These are phyloP conservation scores for Lepidotrigona ventralis DNA, from an alignment of 1,140 invertebrate species.

Conservation along the genomic window DNA sequence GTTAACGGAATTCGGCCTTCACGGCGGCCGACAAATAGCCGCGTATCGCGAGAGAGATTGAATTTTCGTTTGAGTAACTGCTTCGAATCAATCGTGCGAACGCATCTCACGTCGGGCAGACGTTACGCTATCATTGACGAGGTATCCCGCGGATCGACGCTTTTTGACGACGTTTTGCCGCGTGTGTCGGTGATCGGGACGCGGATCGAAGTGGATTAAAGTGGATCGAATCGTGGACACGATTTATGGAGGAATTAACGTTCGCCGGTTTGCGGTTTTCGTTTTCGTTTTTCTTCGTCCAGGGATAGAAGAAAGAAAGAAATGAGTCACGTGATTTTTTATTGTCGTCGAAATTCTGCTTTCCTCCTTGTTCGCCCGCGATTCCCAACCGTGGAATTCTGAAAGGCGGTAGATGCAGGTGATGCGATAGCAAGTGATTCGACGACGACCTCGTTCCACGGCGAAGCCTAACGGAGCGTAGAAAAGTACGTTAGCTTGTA, in stretches of 20 bases:
- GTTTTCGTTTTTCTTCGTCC: not conserved
- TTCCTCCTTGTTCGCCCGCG: not conserved
- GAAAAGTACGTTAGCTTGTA: slow-evolving; percentile 63
- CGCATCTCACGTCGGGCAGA: not conserved
- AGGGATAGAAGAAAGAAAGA: too few relatives aligned
- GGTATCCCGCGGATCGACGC: not conserved
- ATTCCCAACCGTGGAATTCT: not conserved
- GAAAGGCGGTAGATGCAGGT: slow-evolving; percentile 49
- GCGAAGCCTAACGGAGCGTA: slow-evolving; percentile 52
- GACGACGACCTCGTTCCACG: slow-evolving; percentile 38
- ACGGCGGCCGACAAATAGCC: slow-evolving; percentile 4
- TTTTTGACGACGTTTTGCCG: slow-evolving; percentile 7
- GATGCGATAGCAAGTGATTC: slow-evolving; percentile 62
- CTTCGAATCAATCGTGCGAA: slow-evolving; percentile 5
- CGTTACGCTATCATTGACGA: not conserved
- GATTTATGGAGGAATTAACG: slow-evolving; percentile 8
- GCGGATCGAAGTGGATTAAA: not conserved
- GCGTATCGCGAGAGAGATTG: slow-evolving; percentile 3
- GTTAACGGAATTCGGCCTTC: slow-evolving; percentile 40
- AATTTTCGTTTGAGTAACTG: slow-evolving; percentile 34
- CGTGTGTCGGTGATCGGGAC: not conserved
- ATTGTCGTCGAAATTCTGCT: too few relatives aligned
- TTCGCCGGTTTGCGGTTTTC: not conserved
- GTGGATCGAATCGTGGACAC: not conserved
- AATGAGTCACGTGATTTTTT: too few relatives aligned